phyloP scores from a whole-genome alignment of 2,888 invertebrate species.

The Agriotes lineatus region DNA sequence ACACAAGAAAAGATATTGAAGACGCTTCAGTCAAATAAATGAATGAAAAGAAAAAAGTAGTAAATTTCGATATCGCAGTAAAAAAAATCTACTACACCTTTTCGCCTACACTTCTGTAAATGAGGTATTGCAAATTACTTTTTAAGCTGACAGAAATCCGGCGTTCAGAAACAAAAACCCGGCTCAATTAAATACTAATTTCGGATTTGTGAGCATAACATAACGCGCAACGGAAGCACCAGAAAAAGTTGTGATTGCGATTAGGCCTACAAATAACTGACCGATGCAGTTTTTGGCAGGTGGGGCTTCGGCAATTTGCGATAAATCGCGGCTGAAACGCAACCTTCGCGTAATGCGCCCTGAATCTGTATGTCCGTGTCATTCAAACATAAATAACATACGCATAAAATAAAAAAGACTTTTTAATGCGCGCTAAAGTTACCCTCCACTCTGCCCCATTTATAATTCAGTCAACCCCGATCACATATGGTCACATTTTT shows the following conservation, averaged over 20 bases:
- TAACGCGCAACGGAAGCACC: not conserved
- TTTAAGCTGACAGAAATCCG: constrained; percentile 8
- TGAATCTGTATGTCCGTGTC: constrained; percentile 27
- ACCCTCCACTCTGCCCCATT: constrained; percentile 59
- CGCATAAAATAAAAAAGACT: constrained; percentile 51
- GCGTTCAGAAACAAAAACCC: constrained; percentile 18
- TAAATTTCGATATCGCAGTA: too few species aligned
- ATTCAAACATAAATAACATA: constrained; percentile 41
- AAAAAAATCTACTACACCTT: not conserved
- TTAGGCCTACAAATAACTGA: not conserved
- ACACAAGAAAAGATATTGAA: too few species aligned
- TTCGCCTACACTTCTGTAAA: not conserved
- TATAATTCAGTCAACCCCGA: constrained; percentile 63
- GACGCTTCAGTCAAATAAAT: too few species aligned
- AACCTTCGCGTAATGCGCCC: constrained; percentile 15
- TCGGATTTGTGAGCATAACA: not conserved
- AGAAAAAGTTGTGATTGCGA: not conserved
- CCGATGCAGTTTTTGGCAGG: not conserved
- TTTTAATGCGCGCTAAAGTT: constrained; percentile 57
- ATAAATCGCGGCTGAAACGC: not conserved
- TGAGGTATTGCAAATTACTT: constrained; percentile 9
- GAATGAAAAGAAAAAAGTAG: too few species aligned
- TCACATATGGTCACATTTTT: constrained; percentile 60
- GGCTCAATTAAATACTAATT: constrained; percentile 12
- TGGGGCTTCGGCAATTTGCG: constrained; percentile 1